phyloP scores from a whole-genome alignment of 1,140 invertebrate genomes.

The Dreissena polymorpha region DNA sequence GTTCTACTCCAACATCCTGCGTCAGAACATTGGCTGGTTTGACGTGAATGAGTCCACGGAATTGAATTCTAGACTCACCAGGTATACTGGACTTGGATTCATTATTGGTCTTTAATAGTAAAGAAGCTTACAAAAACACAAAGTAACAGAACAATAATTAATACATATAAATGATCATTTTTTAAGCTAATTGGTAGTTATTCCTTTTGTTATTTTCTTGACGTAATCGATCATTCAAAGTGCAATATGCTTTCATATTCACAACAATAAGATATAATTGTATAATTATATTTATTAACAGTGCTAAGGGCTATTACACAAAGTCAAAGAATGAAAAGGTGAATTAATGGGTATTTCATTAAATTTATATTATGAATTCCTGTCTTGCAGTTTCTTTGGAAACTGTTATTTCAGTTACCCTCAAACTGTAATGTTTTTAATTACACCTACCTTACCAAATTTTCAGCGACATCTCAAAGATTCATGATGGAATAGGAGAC shows the following conservation, averaged over 20 bases:
- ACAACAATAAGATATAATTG: no score
- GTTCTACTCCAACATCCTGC: slow-evolving; percentile 89
- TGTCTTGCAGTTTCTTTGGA: background rate
- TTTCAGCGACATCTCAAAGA: slow-evolving; percentile 90
- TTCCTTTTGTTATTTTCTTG: no score
- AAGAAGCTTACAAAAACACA: no score
- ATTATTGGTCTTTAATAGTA: no score
- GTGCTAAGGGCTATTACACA: no score
- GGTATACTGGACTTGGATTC: slow-evolving; percentile 82
- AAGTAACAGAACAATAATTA: no score
- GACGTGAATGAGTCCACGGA: slow-evolving; percentile 92
- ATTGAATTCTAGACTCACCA: slow-evolving; percentile 93
- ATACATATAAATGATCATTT: no score
- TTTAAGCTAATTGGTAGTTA: no score
- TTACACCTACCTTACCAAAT: background rate
- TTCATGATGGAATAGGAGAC: slow-evolving; percentile 94
- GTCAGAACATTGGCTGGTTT: slow-evolving; percentile 96
- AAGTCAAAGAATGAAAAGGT: background rate
- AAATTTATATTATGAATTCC: background rate
- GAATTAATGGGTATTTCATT: background rate
- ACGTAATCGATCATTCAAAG: no score
- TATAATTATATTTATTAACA: no score
- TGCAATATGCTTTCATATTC: no score
- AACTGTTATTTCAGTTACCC: background rate
- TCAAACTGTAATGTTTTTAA: background rate